Evolutionary conservation across 2,113 vertebrate species (phyloP).

Genomic region (Brachypodius melanocephalos): DNA sequence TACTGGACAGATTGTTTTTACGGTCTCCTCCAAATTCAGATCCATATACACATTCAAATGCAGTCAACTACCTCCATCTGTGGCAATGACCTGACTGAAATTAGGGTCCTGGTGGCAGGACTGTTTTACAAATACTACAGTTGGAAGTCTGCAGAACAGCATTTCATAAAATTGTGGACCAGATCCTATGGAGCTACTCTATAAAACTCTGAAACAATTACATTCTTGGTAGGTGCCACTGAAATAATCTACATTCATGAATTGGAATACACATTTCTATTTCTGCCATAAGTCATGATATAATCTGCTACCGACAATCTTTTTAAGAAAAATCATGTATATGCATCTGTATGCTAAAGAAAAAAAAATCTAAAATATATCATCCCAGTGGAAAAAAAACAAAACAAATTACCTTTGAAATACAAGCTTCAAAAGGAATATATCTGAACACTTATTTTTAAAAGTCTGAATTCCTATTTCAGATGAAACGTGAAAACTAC

Average conservation of each 20-base stretch:
- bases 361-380: neutral
- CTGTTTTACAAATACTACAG: neutral
- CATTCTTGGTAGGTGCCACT: neutral
- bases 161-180: neutral
- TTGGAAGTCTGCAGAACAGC: neutral
- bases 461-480: neutral
- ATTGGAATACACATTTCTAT: neutral
- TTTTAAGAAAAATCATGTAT: neutral
- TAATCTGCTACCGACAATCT: neutral
- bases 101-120: neutral
- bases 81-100: neutral
- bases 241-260: neutral
- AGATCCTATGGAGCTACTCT: neutral
- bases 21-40: neutral
- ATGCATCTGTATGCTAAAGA: neutral
- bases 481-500: neutral
- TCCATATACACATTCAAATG: neutral
- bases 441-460: neutral
- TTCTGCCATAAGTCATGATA: neutral
- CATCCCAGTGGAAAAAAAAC: neutral
- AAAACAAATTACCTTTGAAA: neutral
- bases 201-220: neutral
- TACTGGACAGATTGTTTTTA: neutral
- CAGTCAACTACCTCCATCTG: neutral
- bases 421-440: neutral